Base-by-base conservation (phyloP, 2,888 invertebrate genomes). In the Hypomecis punctinalis region DNA sequence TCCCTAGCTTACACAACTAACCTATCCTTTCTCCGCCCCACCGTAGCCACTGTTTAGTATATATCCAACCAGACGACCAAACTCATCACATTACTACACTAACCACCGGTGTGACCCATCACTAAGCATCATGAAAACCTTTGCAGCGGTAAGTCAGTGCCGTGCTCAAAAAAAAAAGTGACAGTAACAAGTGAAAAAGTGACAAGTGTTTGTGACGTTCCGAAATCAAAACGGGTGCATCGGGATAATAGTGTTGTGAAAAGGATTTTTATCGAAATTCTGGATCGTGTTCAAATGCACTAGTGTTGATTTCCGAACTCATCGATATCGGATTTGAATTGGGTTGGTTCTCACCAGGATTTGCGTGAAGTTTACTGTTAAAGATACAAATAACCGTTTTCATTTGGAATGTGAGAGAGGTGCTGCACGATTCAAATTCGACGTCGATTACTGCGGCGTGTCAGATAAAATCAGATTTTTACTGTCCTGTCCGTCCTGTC, bases 11-110 rank as follows among this genome's bases (percentile, higher is more conserved):
- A 85, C 91, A 90, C 91, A 92, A 91, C 83, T 76, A 75, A 76
- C 79, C 85, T 86, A 88, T 91, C 92, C 92, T 92, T 92, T 92
- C 92, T 88, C 91, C 85, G 89, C 91, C 91, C 92, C 91, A 87
- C 92, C 91, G 70, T 65, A 53, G 67, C 75, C 78, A 74, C 79
- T 77, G 76, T 81, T 79, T 80, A 83, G 80, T 91, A 91, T 92
- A 92, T 92, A 92, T 87, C 85, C 78, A 79, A 85, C 76, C 77
- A 83, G 80, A 75, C 80, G 80, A 80, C 84, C 82, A 75, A 69
- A 78, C 76, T 68, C 88, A 87, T 83, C 91, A 91, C 90, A 91
- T 81, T 84, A 86, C 89, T 88, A 86, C 90, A 83, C 84, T 76
- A 82, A 83, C 83, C 86, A 81, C 89, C 88, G 84, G 82, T 88